Evolutionary conservation across 1,140 invertebrate species (phyloP).

Genomic region (Scaptodrosophila lebanonensis): DNA sequence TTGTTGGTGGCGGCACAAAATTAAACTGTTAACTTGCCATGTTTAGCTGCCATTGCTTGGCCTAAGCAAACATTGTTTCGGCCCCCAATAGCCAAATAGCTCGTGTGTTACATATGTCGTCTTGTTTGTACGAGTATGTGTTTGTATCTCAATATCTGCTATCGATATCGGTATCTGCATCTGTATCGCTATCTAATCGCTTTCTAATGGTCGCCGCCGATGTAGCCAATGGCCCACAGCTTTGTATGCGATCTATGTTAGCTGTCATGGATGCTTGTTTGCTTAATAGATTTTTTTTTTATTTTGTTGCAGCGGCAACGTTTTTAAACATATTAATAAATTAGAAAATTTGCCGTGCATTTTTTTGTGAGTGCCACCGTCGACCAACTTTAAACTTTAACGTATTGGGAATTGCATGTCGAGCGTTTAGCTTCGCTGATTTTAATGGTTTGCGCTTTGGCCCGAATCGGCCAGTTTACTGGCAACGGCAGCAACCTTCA

Average conservation of each 20-base stretch:
- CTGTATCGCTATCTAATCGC: constrained; percentile 75
- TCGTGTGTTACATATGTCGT: constrained; percentile 59
- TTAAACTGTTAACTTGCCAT: constrained; percentile 75
- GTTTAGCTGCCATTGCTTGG: constrained; percentile 72
- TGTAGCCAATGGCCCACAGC: constrained; percentile 22
- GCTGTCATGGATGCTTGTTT: constrained; percentile 64
- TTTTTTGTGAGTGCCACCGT: constrained; percentile 28
- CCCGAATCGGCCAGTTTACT: not conserved
- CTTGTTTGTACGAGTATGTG: constrained; percentile 8
- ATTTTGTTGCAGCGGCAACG: constrained; percentile 17
- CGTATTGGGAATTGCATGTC: constrained; percentile 64
- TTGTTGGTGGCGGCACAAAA: constrained; percentile 53
- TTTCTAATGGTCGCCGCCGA: constrained; percentile 61
- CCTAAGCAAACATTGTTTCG: constrained; percentile 58
- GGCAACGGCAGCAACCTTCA: constrained; percentile 58
- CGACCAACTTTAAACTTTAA: constrained; percentile 57
- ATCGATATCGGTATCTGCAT: constrained; percentile 45
- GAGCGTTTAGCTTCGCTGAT: constrained; percentile 20
- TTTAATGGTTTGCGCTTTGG: constrained; percentile 15
- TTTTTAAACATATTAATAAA: constrained; percentile 70
- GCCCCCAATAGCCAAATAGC: constrained; percentile 23
- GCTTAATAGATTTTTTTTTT: constrained; percentile 60
- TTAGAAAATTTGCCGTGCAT: constrained; percentile 58
- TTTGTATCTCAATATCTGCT: constrained; percentile 9
- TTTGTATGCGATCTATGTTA: constrained; percentile 70